phyloP scores from a whole-genome alignment of 2,888 invertebrate species.

The Netelia inedita region DNA sequence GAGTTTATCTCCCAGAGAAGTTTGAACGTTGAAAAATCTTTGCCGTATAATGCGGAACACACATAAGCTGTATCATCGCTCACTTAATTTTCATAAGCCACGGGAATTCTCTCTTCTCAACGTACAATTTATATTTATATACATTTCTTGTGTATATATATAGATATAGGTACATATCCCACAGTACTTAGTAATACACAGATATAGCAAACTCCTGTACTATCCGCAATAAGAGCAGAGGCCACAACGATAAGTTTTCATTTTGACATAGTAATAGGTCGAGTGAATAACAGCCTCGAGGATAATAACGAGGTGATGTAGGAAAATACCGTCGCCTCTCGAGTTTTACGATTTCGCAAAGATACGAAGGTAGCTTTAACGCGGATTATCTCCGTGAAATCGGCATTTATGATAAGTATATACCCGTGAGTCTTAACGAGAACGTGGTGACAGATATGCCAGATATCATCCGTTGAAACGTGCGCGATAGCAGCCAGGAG shows the following conservation, averaged over 20 bases:
- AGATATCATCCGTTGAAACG: background rate
- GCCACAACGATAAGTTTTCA: conserved; percentile 45
- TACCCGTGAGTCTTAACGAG: background rate
- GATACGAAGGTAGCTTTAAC: conserved; percentile 28
- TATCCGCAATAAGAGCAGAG: background rate
- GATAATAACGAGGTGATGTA: conserved; percentile 43
- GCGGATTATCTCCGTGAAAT: conserved; percentile 37
- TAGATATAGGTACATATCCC: conserved; percentile 3
- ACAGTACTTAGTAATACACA: background rate
- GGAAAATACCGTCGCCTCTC: conserved; percentile 19
- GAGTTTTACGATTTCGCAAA: conserved; percentile 2
- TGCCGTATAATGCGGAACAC: conserved; percentile 10
- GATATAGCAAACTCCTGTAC: conserved; percentile 1
- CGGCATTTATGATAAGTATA: conserved; percentile 20
- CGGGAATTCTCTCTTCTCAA: conserved; percentile 19
- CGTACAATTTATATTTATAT: background rate
- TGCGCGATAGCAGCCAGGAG: background rate
- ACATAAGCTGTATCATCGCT: conserved; percentile 44
- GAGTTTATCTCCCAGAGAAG: conserved; percentile 26
- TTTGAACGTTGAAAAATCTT: conserved; percentile 36
- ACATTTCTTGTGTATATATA: background rate
- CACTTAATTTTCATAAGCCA: conserved; percentile 46
- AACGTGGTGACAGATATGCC: background rate
- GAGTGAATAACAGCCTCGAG: conserved; percentile 46
- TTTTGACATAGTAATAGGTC: conserved; percentile 47